Base-by-base conservation (phyloP, 2,888 invertebrate species). In the Ennomos fuscantarius region DNA sequence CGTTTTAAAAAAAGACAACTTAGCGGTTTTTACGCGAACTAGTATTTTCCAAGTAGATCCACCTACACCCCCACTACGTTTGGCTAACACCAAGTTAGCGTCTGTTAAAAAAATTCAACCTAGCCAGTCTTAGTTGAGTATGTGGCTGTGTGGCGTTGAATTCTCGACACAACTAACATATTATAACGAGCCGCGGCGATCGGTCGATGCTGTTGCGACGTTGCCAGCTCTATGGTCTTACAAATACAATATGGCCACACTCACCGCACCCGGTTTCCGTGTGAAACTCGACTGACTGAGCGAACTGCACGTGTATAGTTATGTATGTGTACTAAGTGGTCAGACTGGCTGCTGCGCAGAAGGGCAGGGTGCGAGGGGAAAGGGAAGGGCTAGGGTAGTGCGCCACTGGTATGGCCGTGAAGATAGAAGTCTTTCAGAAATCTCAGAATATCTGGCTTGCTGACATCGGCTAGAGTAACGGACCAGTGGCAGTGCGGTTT, bases 161-260 rank as follows among this genome's bases (percentile, higher is more conserved):
- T 15, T 15, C 15, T 15, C 15, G 3, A 15, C 15, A 15, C 15
- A 15, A 74, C 73, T 73, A 81, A 79, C 76, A 80, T 52, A 59
- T n/a, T n/a, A n/a, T 51, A 61, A 65, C 54, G 60, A 76, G 76
- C 15, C 15, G 15, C 80, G 77, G 76, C 65, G 87, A 87, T 88
- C 87, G 90, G 88, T 90, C 89, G 89, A 88, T 89, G 91, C 89
- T 89, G 88, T 81, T 84, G 90, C 91, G 90, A 84, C 91, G 91
- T 92, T 92, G 91, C 91, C 91, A 87, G 81, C 80, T 86, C 84
- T 87, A 86, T 84, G 50, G 66, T 82, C 85, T 88, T 87, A 89
- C 89, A 89, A 89, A 88, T 87, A 89, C 89, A 89, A 89, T 89
- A 89, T 89, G 90, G 90, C 91, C 84, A 89, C 86, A 82, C 82